Conservation (phyloP, 1,140 invertebrate species). For the Brachionus sp. region DNA sequence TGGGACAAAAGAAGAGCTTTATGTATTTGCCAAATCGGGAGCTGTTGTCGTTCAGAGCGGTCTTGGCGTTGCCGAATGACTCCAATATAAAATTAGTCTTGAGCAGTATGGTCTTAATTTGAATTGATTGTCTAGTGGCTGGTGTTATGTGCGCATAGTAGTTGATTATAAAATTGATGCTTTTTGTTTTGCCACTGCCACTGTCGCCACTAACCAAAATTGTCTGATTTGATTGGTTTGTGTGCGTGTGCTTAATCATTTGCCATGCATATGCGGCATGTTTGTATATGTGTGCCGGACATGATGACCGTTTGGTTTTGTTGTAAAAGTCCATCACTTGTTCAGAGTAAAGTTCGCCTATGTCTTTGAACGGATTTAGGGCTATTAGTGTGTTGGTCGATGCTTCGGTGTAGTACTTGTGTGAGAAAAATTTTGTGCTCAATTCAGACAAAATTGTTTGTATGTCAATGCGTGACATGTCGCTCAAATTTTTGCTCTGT, state of each 20-base stretch:
- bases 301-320: neutral
- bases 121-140: constrained; percentile 52
- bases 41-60: constrained; percentile 97
- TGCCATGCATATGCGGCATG: neutral
- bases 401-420: constrained; percentile 51
- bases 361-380: constrained; percentile 52
- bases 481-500: neutral
- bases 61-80: constrained; percentile 96
- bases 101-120: constrained; percentile 65
- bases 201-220: constrained; percentile 5
- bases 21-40: constrained; percentile 81
- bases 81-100: constrained; percentile 96
- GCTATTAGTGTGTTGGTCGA: constrained; percentile 51
- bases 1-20: neutral
- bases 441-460: constrained; percentile 32
- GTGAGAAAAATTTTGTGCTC: constrained; percentile 48
- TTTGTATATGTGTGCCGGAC: neutral
- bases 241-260: neutral
- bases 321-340: constrained; percentile 48
- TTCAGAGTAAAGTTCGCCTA: constrained; percentile 49
- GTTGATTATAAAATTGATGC: neutral
- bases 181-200: neutral
- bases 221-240: neutral
- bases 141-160: neutral
- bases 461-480: neutral